Conservation (phyloP, 2,797 vertebrate genomes). For the Gallirallus australis region DNA sequence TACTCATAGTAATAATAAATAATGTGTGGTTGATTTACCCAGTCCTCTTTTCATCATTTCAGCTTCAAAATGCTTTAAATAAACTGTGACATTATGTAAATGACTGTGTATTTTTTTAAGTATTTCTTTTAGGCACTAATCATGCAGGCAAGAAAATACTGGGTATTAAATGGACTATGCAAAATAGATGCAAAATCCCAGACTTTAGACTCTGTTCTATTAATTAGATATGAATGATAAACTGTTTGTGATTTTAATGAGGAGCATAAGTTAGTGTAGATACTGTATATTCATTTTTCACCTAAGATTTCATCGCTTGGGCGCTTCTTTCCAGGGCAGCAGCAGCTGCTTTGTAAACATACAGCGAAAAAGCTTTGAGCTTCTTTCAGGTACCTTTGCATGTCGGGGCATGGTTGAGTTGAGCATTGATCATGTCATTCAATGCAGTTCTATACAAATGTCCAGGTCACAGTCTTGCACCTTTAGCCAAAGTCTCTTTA, state of each 20-base stretch:
- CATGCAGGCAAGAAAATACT: conserved; percentile 6
- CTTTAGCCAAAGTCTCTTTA: background rate
- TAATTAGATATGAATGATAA: conserved; percentile 25
- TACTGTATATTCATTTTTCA: conserved; percentile 14
- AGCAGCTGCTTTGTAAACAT: background rate
- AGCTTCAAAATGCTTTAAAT: conserved; percentile 60
- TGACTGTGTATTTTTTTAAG: conserved; percentile 40
- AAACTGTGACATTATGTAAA: conserved; percentile 55
- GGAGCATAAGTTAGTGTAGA: conserved; percentile 32
- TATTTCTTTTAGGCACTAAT: conserved; percentile 12
- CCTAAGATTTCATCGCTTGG: background rate
- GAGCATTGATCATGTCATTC: background rate
- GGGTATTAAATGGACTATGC: conserved; percentile 46
- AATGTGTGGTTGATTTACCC: conserved; percentile 25
- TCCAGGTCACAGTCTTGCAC: background rate
- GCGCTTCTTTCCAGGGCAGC: background rate
- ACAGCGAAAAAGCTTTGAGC: background rate
- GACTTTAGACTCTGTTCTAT: conserved; percentile 9
- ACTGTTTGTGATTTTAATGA: conserved; percentile 13
- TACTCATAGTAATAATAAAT: conserved; percentile 32
- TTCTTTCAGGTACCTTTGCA: background rate
- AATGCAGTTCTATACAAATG: background rate
- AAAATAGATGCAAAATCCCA: conserved; percentile 21
- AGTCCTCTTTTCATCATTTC: conserved; percentile 21
- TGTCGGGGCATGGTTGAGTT: background rate